A percentile compares a stretch with the other conserved stretches of the same genome.
Conservation (phyloP, 2,888 invertebrate species). For the Chironomus riparius region DNA sequence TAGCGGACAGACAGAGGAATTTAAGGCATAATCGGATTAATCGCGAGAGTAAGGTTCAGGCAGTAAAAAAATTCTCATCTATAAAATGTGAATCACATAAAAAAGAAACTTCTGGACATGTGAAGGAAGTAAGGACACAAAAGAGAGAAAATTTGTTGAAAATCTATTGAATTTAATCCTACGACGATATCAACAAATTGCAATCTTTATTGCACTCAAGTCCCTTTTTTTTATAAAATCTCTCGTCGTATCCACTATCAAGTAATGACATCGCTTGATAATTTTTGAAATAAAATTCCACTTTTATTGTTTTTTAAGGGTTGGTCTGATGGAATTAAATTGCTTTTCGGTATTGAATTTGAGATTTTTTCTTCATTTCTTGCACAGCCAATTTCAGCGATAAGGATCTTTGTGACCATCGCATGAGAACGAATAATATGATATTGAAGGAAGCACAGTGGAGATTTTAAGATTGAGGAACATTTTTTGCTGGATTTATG, state of each 20-base stretch:
- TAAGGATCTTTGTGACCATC: slow-evolving; percentile 13
- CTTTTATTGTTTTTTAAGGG: slow-evolving; percentile 11
- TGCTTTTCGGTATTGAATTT: not conserved
- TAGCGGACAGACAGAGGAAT: not conserved
- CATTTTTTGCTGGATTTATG: too few relatives aligned
- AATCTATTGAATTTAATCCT: slow-evolving; percentile 1
- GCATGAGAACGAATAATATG: not conserved
- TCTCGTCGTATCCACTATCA: slow-evolving; percentile 7
- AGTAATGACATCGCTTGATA: not conserved
- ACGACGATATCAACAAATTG: slow-evolving; percentile 16
- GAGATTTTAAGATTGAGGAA: not conserved
- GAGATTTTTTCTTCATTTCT: not conserved
- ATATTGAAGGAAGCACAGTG: not conserved
- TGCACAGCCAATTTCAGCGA: not conserved
- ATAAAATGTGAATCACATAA: too few relatives aligned
- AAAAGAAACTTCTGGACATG: too few relatives aligned
- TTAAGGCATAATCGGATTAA: slow-evolving; percentile 21
- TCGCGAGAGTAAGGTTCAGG: not conserved
- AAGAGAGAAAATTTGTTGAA: not conserved
- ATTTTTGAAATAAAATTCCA: slow-evolving; percentile 6
- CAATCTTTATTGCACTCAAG: slow-evolving; percentile 14
- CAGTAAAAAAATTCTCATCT: too few relatives aligned
- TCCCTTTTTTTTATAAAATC: not conserved
- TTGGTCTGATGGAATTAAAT: slow-evolving; percentile 5
- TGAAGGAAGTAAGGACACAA: not conserved